Evolutionary conservation across 2,113 vertebrate species (phyloP).

Genomic region (Phainopepla nitens): DNA sequence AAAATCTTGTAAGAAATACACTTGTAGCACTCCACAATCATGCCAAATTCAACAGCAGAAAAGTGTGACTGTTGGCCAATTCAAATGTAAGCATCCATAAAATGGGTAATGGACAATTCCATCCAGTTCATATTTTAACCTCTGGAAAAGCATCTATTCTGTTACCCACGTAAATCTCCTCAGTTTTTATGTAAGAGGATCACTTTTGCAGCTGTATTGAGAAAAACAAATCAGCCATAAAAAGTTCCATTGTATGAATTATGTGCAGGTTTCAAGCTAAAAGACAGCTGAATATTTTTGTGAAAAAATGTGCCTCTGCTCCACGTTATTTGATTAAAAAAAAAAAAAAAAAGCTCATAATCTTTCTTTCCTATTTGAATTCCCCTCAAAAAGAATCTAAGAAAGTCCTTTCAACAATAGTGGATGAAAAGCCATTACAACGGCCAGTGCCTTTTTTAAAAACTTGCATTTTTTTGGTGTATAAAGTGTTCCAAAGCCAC

Average conservation of each 20-base stretch:
- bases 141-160: not conserved
- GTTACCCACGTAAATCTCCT: not conserved
- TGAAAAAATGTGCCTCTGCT: not conserved
- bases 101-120: not conserved
- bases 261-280: not conserved
- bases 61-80: not conserved
- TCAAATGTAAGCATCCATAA: not conserved
- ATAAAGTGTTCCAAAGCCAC: not conserved
- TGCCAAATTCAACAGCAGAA: not conserved
- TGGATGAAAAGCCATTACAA: not conserved
- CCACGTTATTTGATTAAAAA: not conserved
- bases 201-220: not conserved
- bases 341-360: not conserved
- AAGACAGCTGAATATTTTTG: not conserved
- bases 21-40: not conserved
- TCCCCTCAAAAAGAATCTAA: not conserved
- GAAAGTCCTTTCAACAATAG: not conserved
- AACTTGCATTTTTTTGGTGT: not conserved
- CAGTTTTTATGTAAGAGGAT: not conserved
- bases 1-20: not conserved
- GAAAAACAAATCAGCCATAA: not conserved
- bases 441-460: not conserved
- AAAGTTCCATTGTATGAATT: not conserved
- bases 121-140: not conserved
- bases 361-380: not conserved